Evolutionary conservation across 2,113 vertebrate genomes (phyloP).

Genomic region (Manacus vitellinus): DNA sequence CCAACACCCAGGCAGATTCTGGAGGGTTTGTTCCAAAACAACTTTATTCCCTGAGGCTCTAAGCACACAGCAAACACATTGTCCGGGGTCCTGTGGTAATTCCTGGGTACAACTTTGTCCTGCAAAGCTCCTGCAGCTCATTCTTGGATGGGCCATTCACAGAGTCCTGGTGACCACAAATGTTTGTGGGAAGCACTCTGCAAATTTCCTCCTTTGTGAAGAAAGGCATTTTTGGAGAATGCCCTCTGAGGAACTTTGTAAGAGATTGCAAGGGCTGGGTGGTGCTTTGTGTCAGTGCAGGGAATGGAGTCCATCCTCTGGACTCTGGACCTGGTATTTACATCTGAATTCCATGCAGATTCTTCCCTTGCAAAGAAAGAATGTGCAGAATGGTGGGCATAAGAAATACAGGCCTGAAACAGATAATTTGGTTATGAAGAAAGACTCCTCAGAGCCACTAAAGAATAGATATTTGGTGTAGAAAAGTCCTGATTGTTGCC

Average conservation of each 20-base stretch:
- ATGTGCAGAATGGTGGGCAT: not conserved
- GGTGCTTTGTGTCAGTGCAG: not conserved
- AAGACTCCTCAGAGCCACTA: not conserved
- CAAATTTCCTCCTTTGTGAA: not conserved
- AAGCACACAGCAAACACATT: not conserved
- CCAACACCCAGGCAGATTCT: not conserved
- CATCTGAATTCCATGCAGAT: not conserved
- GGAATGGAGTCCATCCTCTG: not conserved
- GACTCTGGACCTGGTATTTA: not conserved
- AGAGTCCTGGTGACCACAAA: not conserved
- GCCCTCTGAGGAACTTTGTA: not conserved
- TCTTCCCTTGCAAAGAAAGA: not conserved
- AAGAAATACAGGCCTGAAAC: not conserved
- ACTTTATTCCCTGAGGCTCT: not conserved
- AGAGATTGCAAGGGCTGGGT: not conserved
- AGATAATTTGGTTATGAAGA: not conserved
- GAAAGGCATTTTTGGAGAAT: not conserved
- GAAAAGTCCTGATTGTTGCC: not conserved
- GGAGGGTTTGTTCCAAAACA: constrained; percentile 12
- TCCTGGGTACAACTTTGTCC: not conserved
- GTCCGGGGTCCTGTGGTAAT: not conserved
- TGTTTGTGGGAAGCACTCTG: not conserved
- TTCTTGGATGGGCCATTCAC: not conserved
- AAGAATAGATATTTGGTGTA: not conserved
- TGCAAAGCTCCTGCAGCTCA: not conserved